Base-by-base conservation (phyloP, 30 jellyfish, hydroid and myxozoan genomes). In the Haliclystus octoradiatus region DNA sequence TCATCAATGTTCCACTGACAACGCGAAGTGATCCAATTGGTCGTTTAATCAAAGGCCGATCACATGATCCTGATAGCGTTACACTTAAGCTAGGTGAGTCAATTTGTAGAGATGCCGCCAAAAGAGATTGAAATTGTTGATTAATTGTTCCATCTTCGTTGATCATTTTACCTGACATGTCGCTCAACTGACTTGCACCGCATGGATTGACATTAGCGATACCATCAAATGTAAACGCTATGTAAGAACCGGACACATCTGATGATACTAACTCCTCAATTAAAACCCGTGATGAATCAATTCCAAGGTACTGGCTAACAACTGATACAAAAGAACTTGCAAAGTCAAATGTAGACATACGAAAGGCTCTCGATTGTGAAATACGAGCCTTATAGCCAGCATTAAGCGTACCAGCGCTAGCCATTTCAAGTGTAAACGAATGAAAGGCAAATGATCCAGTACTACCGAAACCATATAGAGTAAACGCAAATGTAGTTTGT, bases 21-120 rank as follows among this genome's bases (percentile, higher is more conserved):
- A 88, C 72, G 34, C 30, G 46, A 28, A 81, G 66, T n/a, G 62
- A 33, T 30, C 95, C 95, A n/a, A 88, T 66, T 31, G 80, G 70
- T 29, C 49, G 61, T 12, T 71, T 75, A 19, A 80, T 83, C 27
- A 34, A 31, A 14, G 97, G 97, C 19, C 72, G 87, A 61, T 75
- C 78, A 51, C 84, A 73, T 29, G 78, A 49, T 0, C 88, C 84
- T 22, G 68, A 33, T 0, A 52, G 57, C 47, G 61, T 71, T 19
- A 66, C 72, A 13, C 33, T 52, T 26, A 72, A 67, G 5, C 65
- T 1, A 23, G 85, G 34, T 2, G 85, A 74, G 2, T 75, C 23
- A 52, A 72, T 68, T 9, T 30, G 35, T 15, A 68, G 65, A 3
- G 81, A 73, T 3, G 32, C 22, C 2, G 50, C 29, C 25, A 80